Base-by-base conservation (phyloP, 2,888 invertebrate genomes). In the Drosophila anceps region DNA sequence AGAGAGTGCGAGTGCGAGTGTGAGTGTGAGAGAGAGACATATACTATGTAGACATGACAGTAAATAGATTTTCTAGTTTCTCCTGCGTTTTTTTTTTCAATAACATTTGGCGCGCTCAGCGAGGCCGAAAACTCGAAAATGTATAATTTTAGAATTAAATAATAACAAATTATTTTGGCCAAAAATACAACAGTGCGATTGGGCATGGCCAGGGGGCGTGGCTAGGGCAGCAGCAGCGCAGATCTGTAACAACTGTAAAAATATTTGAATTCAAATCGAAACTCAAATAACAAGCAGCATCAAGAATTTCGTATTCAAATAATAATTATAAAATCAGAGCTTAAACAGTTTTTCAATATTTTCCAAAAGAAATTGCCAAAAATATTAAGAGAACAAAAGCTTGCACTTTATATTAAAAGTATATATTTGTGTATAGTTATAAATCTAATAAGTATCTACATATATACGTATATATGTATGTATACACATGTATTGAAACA, bases 111-210 rank as follows among this genome's bases (percentile, higher is more conserved):
- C 81, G 79, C 79, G 76, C 71, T 84, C 71, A 68, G 70, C 78
- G 80, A 82, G 84, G 82, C 78, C 82, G 80, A 78, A 87, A 82
- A 31, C 12, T 82, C 78, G 87, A 82, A 84, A 82, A 78, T 73
- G 72, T 79, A 71, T 79, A 79, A 79, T 59, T 86, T 86, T 84
- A 86, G 87, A 86, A 83, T 65, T 67, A 77, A 82, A 80, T 69
- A 74, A 74, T 69, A 82, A 79, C 68, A 84, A 79, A 76, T 71
- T 69, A 35, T 63, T 33, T 71, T 82, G 79, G 70, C 69, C 73
- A 73, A 73, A 81, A 84, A 76, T 67, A 82, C 33, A 81, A 68
- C 53, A 53, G 9, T 41, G 48, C 15, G 43, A 27, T 27, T 48
- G 46, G 73, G 66, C 59, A 41, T 76, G 51, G 15, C 13, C n/a